Evolutionary conservation across 2,888 invertebrate genomes (phyloP).

Genomic region (Aporophyla nigra): DNA sequence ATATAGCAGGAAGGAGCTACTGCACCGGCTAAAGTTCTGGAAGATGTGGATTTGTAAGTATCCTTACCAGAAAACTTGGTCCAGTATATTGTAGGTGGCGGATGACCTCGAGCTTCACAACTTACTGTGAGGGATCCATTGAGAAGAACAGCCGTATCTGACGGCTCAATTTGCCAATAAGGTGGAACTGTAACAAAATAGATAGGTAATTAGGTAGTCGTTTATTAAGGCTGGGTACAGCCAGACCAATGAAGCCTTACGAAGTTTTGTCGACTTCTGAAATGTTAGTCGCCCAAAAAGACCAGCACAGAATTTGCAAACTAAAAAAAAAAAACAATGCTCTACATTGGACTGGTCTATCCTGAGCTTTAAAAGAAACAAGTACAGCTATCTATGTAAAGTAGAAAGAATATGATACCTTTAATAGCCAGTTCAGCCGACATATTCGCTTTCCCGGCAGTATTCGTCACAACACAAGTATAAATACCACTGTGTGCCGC

Average conservation of each 20-base stretch:
- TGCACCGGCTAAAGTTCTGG: rapidly evolving
- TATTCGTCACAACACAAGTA: constrained; percentile 94
- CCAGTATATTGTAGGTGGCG: constrained; percentile 94
- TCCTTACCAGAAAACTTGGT: constrained; percentile 93
- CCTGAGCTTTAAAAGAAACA: background rate
- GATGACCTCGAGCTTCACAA: constrained; percentile 95
- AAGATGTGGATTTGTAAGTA: background rate
- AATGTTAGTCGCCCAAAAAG: background rate
- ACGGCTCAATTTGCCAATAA: constrained; percentile 94
- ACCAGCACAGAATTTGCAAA: background rate
- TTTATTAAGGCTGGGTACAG: background rate
- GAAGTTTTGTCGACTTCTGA: background rate
- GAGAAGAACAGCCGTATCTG: constrained; percentile 93
- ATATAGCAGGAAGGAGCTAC: too few relatives aligned
- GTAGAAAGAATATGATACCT: constrained; percentile 85
- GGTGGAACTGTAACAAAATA: constrained; percentile 92
- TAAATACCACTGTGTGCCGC: constrained; percentile 93
- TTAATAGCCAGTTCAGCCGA: constrained; percentile 94
- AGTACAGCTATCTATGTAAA: too few relatives aligned
- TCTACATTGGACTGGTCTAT: background rate
- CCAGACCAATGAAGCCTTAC: background rate
- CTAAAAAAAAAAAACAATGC: background rate
- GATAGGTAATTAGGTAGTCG: background rate
- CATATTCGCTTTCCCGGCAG: constrained; percentile 93
- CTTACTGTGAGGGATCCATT: constrained; percentile 94